phyloP scores from a whole-genome alignment of 2,113 vertebrate species.

The Antennarius striatus region DNA sequence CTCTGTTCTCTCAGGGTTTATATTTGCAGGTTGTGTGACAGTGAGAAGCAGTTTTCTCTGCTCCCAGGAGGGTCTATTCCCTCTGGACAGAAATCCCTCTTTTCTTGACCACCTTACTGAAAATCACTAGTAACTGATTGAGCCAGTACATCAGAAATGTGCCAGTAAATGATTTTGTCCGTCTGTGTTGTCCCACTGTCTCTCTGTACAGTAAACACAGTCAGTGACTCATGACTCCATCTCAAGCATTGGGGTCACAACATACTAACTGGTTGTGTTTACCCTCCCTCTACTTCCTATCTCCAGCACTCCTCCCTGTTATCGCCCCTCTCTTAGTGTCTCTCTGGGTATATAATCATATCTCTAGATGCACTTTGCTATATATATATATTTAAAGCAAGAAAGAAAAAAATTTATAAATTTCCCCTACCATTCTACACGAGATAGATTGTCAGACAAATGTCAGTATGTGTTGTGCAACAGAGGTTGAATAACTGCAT shows the following conservation, averaged over 20 bases:
- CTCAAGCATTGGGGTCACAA: constrained; percentile 54
- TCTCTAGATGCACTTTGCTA: background rate
- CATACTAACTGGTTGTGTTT: constrained; percentile 52
- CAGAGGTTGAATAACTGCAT: constrained; percentile 30
- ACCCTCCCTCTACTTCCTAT: constrained; percentile 44
- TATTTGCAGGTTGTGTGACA: background rate
- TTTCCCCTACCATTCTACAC: too few species aligned
- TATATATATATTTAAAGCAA: too few species aligned
- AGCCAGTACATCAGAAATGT: constrained; percentile 24
- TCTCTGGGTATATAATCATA: constrained; percentile 10
- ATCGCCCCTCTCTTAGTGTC: constrained; percentile 3
- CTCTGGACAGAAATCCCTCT: constrained; percentile 3
- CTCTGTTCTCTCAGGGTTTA: background rate
- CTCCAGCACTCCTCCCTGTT: constrained; percentile 10
- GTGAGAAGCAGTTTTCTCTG: constrained; percentile 18
- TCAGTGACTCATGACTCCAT: constrained; percentile 62
- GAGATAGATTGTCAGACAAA: constrained; percentile 2
- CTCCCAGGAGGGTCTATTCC: background rate
- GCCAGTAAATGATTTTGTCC: constrained; percentile 44
- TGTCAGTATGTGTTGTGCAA: constrained; percentile 18
- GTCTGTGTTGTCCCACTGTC: constrained; percentile 38
- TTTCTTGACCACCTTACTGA: background rate
- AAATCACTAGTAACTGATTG: constrained; percentile 40
- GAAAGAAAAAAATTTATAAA: too few species aligned
- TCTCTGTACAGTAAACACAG: constrained; percentile 62